A percentile compares a stretch with the other conserved stretches of the same genome.
Evolutionary conservation across 1,140 invertebrate species (phyloP).

Genomic region (Lepidurus packardi): DNA sequence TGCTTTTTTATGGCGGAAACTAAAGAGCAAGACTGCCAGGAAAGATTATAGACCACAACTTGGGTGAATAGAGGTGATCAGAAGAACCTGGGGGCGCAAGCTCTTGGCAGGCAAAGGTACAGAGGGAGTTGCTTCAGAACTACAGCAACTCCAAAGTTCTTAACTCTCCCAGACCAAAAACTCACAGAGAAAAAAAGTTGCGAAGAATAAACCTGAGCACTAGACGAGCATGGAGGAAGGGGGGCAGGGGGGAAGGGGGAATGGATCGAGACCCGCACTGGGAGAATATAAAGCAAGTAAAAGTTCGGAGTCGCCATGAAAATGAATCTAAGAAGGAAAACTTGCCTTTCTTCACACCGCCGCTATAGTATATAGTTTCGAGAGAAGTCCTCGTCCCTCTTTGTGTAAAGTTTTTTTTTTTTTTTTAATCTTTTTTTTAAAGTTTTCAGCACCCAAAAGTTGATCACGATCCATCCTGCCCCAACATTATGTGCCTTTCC

Average conservation of each 20-base stretch:
- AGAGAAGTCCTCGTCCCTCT: background rate
- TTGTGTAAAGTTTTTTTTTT: background rate
- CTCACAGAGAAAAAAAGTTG: background rate
- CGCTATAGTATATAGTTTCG: background rate
- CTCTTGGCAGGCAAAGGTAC: background rate
- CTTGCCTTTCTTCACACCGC: background rate
- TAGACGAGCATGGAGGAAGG: background rate
- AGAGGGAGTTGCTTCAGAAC: background rate
- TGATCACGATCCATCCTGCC: background rate
- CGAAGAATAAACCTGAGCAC: background rate
- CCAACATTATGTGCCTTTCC: background rate
- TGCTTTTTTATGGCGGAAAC: too few species aligned
- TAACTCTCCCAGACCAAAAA: background rate
- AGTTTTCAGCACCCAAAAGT: constrained; percentile 8
- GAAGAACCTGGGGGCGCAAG: background rate
- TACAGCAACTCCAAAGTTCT: background rate
- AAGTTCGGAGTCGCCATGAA: background rate
- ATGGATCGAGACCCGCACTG: background rate
- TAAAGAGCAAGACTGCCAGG: background rate
- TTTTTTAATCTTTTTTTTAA: constrained; percentile 24
- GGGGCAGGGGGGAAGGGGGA: background rate
- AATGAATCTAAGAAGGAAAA: constrained; percentile 6
- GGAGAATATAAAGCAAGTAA: constrained; percentile 11
- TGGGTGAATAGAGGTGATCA: constrained; percentile 13
- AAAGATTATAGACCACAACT: constrained; percentile 3